Base-by-base conservation (phyloP, 1,140 invertebrate species). In the Heterodera carotae region DNA sequence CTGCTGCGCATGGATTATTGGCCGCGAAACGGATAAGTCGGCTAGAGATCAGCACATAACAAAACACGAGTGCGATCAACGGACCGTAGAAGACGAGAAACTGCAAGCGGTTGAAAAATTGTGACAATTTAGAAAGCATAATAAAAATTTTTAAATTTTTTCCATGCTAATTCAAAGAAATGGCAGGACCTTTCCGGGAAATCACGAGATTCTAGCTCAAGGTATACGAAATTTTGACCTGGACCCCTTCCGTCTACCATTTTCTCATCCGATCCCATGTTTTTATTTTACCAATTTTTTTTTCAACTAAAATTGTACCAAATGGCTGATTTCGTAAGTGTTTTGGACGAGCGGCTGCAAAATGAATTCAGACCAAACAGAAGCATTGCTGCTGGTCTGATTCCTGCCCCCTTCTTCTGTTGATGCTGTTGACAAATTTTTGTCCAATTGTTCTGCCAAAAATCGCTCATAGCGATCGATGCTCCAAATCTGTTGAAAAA, bases 31-130 rank as follows among this genome's bases (percentile, higher is more conserved):
- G 77, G 56, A 78, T 76, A 18, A 78, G 62, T 31, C 75, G 36
- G n/a, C 48, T 77, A 10, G 83, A 82, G 48, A 86, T 88, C 36
- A 86, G 67, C 4, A 69, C 69, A 69, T 86, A 86, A n/a, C 73
- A 75, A n/a, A 87, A 62, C 5, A 83, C 66, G 43, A 86, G 70
- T 15, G 82, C 72, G 36, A 81, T 68, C 7, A 88, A 34, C n/a
- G 85, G 85, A 5, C 86, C 86, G 67, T 85, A 86, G 77, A 86
- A 86, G 0, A 86, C 85, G 12, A 88, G 43, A 29, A 86, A 66
- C 84, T 87, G 31, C 68, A 85, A 77, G 33, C 29, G 29, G 29
- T 69, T 12, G 12, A 15, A 33, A 39, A 43, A 7, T 80, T 76
- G 22, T 6, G 12, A 6, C 39, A 43, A 43, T 43, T 76, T 15